Conservation (phyloP, 2,888 invertebrate species). For the Beris chalybata region DNA sequence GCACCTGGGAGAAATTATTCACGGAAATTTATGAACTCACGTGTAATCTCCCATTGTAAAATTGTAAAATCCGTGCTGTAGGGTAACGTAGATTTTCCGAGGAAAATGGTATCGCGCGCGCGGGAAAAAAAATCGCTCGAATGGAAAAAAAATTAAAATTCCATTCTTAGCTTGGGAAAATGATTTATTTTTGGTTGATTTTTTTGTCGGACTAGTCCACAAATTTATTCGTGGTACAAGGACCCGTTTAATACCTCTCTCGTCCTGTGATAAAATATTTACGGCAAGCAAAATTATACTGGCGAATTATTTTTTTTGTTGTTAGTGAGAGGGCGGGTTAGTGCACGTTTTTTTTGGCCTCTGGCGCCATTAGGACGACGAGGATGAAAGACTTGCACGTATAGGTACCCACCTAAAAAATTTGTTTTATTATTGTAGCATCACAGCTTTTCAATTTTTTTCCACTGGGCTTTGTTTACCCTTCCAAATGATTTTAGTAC, state of each 20-base stretch:
- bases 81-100: background rate
- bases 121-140: conserved; percentile 7
- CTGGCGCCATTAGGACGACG: conserved; percentile 19
- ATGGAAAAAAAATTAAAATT: conserved; percentile 27
- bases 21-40: conserved; percentile 31
- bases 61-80: background rate
- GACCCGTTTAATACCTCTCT: conserved; percentile 2
- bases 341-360: conserved; percentile 8
- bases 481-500: conserved; percentile 26
- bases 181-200: conserved; percentile 26
- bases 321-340: conserved; percentile 3
- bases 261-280: conserved; percentile 22
- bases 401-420: conserved; percentile 1
- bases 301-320: conserved; percentile 4
- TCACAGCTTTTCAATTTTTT: background rate
- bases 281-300: background rate
- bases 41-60: conserved; percentile 30
- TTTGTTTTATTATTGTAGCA: background rate
- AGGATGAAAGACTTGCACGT: background rate
- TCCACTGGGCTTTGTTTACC: conserved; percentile 13
- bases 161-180: conserved; percentile 30
- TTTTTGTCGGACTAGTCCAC: conserved; percentile 3
- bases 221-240: conserved; percentile 11
- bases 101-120: background rate
- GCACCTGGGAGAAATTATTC: conserved; percentile 31